Conservation (phyloP, 2,113 vertebrate genomes). For the Turnix velox region DNA sequence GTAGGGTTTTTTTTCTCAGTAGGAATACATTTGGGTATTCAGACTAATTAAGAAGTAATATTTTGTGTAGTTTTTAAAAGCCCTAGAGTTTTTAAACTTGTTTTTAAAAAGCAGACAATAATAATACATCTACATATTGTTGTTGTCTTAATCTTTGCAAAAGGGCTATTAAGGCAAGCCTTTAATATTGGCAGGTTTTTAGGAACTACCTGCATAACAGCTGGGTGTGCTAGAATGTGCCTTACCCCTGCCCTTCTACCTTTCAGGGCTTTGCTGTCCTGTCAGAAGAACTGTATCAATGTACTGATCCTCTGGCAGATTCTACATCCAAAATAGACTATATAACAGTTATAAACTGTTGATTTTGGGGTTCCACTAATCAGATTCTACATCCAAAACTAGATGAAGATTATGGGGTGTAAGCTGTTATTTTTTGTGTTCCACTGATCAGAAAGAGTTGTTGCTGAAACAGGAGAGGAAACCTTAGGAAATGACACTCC, state of each 20-base stretch:
- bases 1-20: background rate
- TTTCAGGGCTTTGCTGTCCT: background rate
- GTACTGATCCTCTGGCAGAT: background rate
- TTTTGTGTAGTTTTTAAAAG: background rate
- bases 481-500: background rate
- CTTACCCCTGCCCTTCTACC: background rate
- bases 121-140: background rate
- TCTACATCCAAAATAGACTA: too few species aligned
- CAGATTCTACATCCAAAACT: too few species aligned
- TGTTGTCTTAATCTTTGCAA: background rate
- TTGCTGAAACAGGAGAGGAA: background rate
- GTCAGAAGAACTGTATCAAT: background rate
- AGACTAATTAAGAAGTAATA: background rate
- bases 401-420: background rate
- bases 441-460: background rate
- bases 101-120: background rate
- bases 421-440: background rate
- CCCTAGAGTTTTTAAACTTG: background rate
- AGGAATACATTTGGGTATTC: background rate
- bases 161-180: background rate
- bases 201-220: background rate
- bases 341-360: too few species aligned
- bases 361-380: too few species aligned
- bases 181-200: background rate
- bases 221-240: background rate